A percentile compares a stretch with the other conserved stretches of the same genome.
These are phyloP conservation scores for Ceratina calcarata DNA, from an alignment of 1,140 invertebrate genomes.

Conservation along the genomic window DNA sequence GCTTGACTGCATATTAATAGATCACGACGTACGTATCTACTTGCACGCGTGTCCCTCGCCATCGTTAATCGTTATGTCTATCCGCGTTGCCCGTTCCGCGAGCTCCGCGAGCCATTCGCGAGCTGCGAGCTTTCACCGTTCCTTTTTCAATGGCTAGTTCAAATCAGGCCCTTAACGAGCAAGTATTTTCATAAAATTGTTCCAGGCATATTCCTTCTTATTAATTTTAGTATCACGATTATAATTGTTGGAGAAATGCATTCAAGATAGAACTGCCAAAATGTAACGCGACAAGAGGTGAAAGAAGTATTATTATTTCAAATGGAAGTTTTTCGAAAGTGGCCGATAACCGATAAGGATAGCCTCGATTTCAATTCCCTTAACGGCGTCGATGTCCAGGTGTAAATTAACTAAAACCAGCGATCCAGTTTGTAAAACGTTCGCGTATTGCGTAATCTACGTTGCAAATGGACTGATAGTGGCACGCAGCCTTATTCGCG, in stretches of 20 bases:
- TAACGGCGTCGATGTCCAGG: slow-evolving; percentile 26
- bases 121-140: not conserved
- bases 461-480: not conserved
- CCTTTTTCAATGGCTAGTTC: too few relatives aligned
- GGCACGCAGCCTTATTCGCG: not conserved
- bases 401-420: not conserved
- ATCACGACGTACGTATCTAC: slow-evolving; percentile 67
- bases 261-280: too few relatives aligned
- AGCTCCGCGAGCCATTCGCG: slow-evolving; percentile 51
- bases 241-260: too few relatives aligned
- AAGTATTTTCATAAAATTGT: too few relatives aligned
- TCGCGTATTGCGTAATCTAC: not conserved
- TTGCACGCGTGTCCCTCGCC: slow-evolving; percentile 33
- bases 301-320: too few relatives aligned
- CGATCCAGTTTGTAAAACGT: not conserved
- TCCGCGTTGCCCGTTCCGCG: slow-evolving; percentile 39
- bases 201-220: too few relatives aligned
- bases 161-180: too few relatives aligned
- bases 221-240: too few relatives aligned
- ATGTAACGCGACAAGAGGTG: too few relatives aligned
- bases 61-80: slow-evolving; percentile 62
- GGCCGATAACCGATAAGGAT: not conserved
- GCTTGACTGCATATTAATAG: slow-evolving; percentile 76
- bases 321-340: too few relatives aligned
- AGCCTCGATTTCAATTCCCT: not conserved